phyloP scores from a whole-genome alignment of 2,113 vertebrate species.

The Hyperoodon ampullatus region DNA sequence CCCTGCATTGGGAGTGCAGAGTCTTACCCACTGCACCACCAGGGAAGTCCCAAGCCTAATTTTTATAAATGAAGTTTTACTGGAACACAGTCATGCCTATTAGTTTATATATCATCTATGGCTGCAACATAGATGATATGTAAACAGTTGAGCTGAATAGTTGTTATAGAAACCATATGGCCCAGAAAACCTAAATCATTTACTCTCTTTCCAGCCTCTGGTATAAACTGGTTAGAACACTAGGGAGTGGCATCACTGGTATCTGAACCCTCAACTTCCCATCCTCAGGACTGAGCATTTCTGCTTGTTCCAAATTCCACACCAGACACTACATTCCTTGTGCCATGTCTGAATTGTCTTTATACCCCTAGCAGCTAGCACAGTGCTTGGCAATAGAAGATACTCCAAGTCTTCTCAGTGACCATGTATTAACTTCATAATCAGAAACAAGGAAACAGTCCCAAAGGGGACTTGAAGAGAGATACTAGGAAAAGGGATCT shows the following conservation, averaged over 20 bases:
- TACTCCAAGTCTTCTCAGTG: background rate
- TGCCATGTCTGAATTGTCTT: background rate
- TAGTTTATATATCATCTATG: background rate
- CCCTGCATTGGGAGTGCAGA: no score
- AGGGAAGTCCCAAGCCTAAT: background rate
- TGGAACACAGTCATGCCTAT: background rate
- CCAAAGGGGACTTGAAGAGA: background rate
- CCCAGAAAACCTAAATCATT: background rate
- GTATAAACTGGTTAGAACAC: background rate
- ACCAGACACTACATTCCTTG: background rate
- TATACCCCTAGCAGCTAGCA: background rate
- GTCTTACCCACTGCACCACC: no score
- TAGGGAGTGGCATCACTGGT: background rate
- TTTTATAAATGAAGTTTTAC: conserved; percentile 23
- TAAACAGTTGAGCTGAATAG: background rate
- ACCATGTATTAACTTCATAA: background rate
- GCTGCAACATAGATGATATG: background rate
- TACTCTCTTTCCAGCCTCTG: background rate
- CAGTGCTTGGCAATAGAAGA: background rate
- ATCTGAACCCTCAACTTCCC: background rate
- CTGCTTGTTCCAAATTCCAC: background rate
- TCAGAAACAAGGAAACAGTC: background rate
- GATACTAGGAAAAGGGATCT: background rate
- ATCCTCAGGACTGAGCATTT: background rate
- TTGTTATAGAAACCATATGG: background rate